Base-by-base conservation (phyloP, 2,113 vertebrate genomes). In the Actenoides hombroni region DNA sequence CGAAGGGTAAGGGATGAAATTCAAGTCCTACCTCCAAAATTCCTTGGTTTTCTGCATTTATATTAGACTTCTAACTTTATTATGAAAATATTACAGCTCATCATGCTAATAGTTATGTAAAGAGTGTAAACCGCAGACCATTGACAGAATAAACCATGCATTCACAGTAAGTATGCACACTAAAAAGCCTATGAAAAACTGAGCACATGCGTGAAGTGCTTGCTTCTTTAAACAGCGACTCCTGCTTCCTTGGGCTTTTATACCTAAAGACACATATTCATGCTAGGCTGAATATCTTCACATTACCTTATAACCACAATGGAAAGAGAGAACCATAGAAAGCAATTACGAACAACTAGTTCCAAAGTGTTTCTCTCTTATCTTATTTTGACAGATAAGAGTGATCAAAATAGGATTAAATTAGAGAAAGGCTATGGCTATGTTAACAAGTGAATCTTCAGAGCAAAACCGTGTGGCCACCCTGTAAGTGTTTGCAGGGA, bases 31-130 rank as follows among this genome's bases (percentile, higher is more conserved):
- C 28, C 28, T 90, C 29, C 33, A 39, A 42, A 94, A 82, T 93
- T 79, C 53, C 26, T 92, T 17, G 2, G 13, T 88, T 92, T 88
- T 88, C 51, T 96, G 40, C 40, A 37, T 25, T 53, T 88, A 51
- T 89, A 31, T 67, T 93, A 70, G 59, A 28, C 57, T 96, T 97
- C 96, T 96, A 93, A 93, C 82, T 95, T 93, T 90, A 91, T 94
- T 87, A 80, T 54, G 73, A 61, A 89, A 68, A 85, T 94, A 96
- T 93, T 93, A 90, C 59, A 94, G 57, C 96, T 95, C 92, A 92
- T 81, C 81, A 86, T 84, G 71, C 76, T 76, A 83, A 40, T 57
- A 93, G 90, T 57, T 77, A 67, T 42, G 59, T 9, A 77, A 90
- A 87, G 78, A 95, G 49, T 46, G 80, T 95, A 95, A 97, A 85